Evolutionary conservation across 2,797 vertebrate genomes (phyloP).

Genomic region (Tragopan temminckii): DNA sequence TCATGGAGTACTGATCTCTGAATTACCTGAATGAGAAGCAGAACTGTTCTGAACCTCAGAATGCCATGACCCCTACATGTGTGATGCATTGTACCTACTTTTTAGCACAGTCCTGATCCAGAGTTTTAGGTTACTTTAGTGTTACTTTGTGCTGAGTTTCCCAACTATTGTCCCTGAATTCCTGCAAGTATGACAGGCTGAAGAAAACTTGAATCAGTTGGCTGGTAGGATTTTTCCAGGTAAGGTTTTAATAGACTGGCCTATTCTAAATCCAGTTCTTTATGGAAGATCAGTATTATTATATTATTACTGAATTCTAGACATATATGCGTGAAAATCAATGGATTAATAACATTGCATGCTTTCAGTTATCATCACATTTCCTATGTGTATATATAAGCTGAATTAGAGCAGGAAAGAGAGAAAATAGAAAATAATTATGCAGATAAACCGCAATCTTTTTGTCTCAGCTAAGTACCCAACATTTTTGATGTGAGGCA

Average conservation of each 20-base stretch:
- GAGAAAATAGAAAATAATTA: background rate
- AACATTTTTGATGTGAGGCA: background rate
- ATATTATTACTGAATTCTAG: background rate
- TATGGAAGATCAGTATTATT: background rate
- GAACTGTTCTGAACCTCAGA: background rate
- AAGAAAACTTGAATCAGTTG: background rate
- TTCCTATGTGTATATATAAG: background rate
- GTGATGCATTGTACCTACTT: fast-evolving
- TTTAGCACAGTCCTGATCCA: background rate
- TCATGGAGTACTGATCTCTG: fast-evolving
- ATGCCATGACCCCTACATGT: background rate
- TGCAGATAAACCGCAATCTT: background rate
- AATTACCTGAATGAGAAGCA: background rate
- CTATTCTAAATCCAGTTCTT: background rate
- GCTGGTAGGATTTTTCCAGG: background rate
- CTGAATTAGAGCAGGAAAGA: background rate
- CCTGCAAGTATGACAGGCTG: background rate
- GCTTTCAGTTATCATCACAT: background rate
- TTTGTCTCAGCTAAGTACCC: conserved; percentile 5
- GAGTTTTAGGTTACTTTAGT: background rate
- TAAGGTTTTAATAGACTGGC: background rate
- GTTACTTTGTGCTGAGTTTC: background rate
- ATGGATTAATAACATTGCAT: background rate
- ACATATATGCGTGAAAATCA: background rate
- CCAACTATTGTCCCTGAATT: background rate